Conservation (phyloP, 2,113 vertebrate genomes). For the Bubo blakistoni region DNA sequence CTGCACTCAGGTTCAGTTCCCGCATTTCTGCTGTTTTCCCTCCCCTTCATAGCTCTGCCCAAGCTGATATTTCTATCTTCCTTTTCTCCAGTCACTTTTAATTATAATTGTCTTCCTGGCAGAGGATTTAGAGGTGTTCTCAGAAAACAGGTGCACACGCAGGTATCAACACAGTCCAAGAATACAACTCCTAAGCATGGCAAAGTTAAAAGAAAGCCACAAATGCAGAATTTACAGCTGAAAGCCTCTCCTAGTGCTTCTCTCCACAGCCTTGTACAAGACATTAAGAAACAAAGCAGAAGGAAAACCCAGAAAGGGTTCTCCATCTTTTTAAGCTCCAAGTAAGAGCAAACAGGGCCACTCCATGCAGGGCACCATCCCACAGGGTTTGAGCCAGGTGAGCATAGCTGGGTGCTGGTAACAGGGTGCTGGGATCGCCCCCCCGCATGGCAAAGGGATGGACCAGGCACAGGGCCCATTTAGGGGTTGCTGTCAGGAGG, state of each 20-base stretch:
- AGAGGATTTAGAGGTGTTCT: not conserved
- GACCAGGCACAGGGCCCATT: not conserved
- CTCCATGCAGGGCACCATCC: accelerated
- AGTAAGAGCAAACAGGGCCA: not conserved
- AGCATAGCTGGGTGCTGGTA: not conserved
- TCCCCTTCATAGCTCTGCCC: not conserved
- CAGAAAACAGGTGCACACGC: not conserved
- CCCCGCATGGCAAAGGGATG: not conserved
- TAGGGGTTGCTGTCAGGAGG: not conserved
- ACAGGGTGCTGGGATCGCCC: not conserved
- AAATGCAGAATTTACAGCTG: not conserved
- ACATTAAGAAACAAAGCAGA: not conserved
- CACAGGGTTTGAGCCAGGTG: not conserved
- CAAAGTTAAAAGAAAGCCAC: not conserved
- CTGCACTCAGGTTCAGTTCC: not conserved
- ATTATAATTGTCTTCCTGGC: not conserved
- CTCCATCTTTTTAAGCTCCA: not conserved
- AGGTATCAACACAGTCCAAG: not conserved
- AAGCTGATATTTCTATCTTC: not conserved
- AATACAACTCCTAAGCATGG: not conserved
- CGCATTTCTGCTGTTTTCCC: not conserved
- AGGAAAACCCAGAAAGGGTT: not conserved
- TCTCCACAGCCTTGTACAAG: too few species aligned
- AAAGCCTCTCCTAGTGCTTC: not conserved
- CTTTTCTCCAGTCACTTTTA: not conserved